Evolutionary conservation across 1,140 invertebrate genomes (phyloP).

Genomic region (Hirudo medicinalis): DNA sequence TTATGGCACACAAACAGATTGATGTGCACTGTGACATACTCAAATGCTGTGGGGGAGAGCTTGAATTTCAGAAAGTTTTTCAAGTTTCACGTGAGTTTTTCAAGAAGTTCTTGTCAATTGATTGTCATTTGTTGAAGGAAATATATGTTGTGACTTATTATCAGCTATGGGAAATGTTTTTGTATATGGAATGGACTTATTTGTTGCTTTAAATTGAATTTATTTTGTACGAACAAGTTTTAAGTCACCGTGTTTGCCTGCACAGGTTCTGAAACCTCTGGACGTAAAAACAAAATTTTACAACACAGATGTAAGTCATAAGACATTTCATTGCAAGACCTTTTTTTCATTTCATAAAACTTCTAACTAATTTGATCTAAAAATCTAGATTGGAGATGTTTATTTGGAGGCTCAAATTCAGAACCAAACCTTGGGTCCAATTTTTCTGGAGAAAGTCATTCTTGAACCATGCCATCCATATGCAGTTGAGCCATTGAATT

Average conservation of each 20-base stretch:
- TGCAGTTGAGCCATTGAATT: slow-evolving; percentile 44
- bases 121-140: background rate
- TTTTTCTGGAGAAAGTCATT: slow-evolving; percentile 78
- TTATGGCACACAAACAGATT: slow-evolving; percentile 51
- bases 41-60: slow-evolving; percentile 52
- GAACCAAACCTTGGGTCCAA: slow-evolving; percentile 75
- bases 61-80: slow-evolving; percentile 78
- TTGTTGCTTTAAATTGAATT: background rate
- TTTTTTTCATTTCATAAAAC: slow-evolving; percentile 14
- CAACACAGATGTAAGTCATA: slow-evolving; percentile 64
- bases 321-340: background rate
- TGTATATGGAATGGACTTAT: background rate
- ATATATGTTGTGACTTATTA: background rate
- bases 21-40: slow-evolving; percentile 87
- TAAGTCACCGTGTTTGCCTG: slow-evolving; percentile 11
- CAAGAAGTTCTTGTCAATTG: background rate
- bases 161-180: background rate
- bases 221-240: background rate
- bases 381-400: slow-evolving; percentile 71
- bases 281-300: slow-evolving; percentile 98
- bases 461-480: slow-evolving; percentile 81
- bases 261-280: slow-evolving; percentile 74
- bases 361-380: background rate
- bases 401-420: slow-evolving; percentile 92
- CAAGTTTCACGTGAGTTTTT: slow-evolving; percentile 66